phyloP scores from a whole-genome alignment of 2,888 invertebrate species.

The Gari tellinella region DNA sequence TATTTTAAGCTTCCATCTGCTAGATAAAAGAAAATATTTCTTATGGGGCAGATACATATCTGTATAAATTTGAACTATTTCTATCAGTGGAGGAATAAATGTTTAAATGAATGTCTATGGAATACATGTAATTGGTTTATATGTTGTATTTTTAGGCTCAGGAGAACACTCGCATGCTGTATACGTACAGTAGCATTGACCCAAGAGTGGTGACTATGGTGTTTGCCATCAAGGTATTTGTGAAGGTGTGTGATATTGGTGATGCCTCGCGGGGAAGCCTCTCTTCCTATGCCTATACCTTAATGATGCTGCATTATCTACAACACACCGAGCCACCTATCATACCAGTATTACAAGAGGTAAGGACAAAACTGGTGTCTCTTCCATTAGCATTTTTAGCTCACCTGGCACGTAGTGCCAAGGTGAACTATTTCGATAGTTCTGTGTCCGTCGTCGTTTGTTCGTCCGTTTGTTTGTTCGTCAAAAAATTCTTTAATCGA shows the following conservation, averaged over 20 bases:
- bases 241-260: slow-evolving; percentile 87
- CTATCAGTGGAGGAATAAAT: too few relatives aligned
- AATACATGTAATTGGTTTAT: too few relatives aligned
- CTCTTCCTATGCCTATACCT: slow-evolving; percentile 87
- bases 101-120: too few relatives aligned
- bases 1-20: too few relatives aligned
- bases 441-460: too few relatives aligned
- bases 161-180: slow-evolving; percentile 85
- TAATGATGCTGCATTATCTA: slow-evolving; percentile 87
- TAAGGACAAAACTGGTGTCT: slow-evolving; percentile 65
- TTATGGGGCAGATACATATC: too few relatives aligned
- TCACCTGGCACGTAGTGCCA: too few relatives aligned
- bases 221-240: slow-evolving; percentile 86
- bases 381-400: not conserved
- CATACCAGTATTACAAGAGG: slow-evolving; percentile 87
- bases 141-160: slow-evolving; percentile 83
- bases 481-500: too few relatives aligned
- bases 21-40: too few relatives aligned
- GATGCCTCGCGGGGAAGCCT: slow-evolving; percentile 88
- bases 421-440: too few relatives aligned
- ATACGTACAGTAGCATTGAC: slow-evolving; percentile 86
- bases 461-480: too few relatives aligned
- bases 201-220: slow-evolving; percentile 85
- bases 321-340: slow-evolving; percentile 87
- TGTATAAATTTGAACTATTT: too few relatives aligned